phyloP scores from a whole-genome alignment of 2,888 invertebrate genomes.

The Anorthoa munda region DNA sequence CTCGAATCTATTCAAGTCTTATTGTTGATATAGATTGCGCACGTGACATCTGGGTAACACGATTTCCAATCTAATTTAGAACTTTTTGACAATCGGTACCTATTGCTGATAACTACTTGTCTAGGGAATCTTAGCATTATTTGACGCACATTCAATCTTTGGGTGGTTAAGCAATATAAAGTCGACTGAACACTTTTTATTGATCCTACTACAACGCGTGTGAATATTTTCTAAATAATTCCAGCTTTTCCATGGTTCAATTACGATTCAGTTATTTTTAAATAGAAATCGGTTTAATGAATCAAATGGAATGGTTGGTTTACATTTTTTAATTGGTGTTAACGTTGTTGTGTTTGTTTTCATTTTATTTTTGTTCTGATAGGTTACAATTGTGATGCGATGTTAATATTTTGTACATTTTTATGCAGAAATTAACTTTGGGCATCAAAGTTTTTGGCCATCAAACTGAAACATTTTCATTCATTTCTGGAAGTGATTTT shows the following conservation, averaged over 20 bases:
- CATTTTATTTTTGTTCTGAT: neutral
- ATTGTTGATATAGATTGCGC: too few species aligned
- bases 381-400: neutral
- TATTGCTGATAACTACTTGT: too few species aligned
- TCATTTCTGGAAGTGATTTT: neutral
- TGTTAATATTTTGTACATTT: neutral
- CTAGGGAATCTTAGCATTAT: neutral
- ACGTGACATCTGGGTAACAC: too few species aligned
- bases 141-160: neutral
- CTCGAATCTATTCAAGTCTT: too few species aligned
- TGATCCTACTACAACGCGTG: slow-evolving; percentile 6
- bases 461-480: neutral
- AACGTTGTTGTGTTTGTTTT: slow-evolving; percentile 25
- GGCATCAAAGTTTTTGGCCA: neutral
- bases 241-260: slow-evolving; percentile 2
- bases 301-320: slow-evolving; percentile 35
- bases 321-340: slow-evolving; percentile 33
- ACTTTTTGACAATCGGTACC: too few species aligned
- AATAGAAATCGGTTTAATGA: slow-evolving; percentile 33
- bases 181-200: slow-evolving; percentile 4
- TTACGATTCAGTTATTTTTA: neutral
- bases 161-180: neutral
- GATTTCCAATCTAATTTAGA: too few species aligned
- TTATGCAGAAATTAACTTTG: neutral
- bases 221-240: slow-evolving; percentile 10